These are phyloP conservation scores for Acrobeloides nanus DNA, from an alignment of 2,888 invertebrate genomes.

Conservation along the genomic window DNA sequence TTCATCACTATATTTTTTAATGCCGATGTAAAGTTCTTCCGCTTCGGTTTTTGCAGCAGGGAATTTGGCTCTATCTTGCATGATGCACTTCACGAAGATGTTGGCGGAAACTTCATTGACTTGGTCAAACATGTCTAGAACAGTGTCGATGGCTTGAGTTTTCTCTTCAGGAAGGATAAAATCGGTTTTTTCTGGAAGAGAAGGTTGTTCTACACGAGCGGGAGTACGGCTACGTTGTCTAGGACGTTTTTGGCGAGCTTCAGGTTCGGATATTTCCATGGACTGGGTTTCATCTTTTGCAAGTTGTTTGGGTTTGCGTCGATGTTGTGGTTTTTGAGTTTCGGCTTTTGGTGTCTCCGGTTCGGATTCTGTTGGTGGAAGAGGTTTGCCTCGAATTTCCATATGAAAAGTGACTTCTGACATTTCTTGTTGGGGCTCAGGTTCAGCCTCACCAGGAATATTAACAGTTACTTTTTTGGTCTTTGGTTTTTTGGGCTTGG, in stretches of 20 bases:
- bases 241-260: no score
- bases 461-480: no score
- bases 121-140: constrained; percentile 1
- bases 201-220: no score
- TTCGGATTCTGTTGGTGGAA: background rate
- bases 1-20: constrained; percentile 1
- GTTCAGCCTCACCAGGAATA: no score
- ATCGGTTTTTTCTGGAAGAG: constrained; percentile 4
- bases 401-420: constrained; percentile 8
- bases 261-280: no score
- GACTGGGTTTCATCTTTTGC: no score
- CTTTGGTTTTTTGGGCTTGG: background rate
- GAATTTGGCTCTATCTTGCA: background rate
- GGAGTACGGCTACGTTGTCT: no score
- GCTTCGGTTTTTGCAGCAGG: background rate
- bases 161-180: constrained; percentile 6
- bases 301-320: constrained; percentile 3
- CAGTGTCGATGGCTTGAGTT: constrained; percentile 4
- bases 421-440: constrained; percentile 3
- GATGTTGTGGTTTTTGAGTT: background rate
- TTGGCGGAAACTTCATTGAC: constrained; percentile 1
- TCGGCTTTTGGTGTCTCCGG: background rate
- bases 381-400: constrained; percentile 4
- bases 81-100: background rate
- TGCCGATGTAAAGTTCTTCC: constrained; percentile 7